Conservation (phyloP, 2,888 invertebrate genomes). For the Eudemis profundana region DNA sequence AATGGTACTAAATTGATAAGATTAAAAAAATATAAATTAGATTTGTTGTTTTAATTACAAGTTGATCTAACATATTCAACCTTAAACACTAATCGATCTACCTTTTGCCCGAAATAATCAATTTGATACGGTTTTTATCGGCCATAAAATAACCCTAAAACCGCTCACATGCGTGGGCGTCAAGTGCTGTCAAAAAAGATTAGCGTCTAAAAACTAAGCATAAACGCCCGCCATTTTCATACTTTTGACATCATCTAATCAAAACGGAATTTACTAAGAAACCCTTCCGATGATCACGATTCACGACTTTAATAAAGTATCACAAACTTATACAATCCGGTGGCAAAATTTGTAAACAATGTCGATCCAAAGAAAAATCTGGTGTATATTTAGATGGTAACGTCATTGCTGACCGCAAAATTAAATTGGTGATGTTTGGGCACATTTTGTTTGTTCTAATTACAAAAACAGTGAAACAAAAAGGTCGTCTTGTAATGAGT, state of each 20-base stretch:
- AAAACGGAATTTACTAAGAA: constrained; percentile 65
- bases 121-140: constrained; percentile 32
- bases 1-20: too few relatives aligned
- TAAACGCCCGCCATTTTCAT: constrained; percentile 41
- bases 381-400: background rate
- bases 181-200: constrained; percentile 30
- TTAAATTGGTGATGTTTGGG: constrained; percentile 12
- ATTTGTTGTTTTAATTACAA: too few relatives aligned
- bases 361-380: background rate
- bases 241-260: constrained; percentile 73
- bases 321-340: constrained; percentile 14
- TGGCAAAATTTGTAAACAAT: background rate
- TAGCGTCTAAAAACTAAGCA: constrained; percentile 33
- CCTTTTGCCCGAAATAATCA: constrained; percentile 23
- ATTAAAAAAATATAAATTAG: too few relatives aligned
- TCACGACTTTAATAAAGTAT: constrained; percentile 56
- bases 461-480: constrained; percentile 60
- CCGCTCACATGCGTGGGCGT: constrained; percentile 36
- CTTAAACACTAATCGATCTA: constrained; percentile 4
- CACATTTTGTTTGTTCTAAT: constrained; percentile 67
- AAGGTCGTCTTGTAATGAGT: constrained; percentile 63
- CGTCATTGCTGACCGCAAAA: background rate
- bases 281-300: constrained; percentile 59
- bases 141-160: constrained; percentile 25
- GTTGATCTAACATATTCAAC: constrained; percentile 8